Base-by-base conservation (phyloP, 2,113 vertebrate genomes). In the Oryzias curvinotus region DNA sequence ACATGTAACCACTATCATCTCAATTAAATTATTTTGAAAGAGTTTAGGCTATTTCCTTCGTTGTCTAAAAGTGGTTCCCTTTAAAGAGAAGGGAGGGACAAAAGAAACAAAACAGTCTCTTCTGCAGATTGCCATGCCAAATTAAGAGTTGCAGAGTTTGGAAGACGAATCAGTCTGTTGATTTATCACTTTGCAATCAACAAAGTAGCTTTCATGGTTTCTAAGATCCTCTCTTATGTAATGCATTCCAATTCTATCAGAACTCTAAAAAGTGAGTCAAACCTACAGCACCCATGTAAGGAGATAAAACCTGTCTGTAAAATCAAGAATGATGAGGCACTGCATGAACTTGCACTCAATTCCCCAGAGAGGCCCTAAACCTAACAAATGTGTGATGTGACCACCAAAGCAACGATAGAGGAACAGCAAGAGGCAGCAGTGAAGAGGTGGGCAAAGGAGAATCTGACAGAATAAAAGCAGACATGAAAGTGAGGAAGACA, bases 361-460 rank as follows among this genome's bases (percentile, higher is more conserved):
- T 71, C 65, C 49, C 48, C 1, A 58, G 49, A 73, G 49, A 71
- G 23, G 17, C 14, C 59, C 65, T 71, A 25, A 23, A 54, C 62
- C 62, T 62, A 53, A 70, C 36, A 68, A 78, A 80, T 59, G 70
- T 85, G 79, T 83, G 84, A 87, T 78, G 70, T 76, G 85, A 85
- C 77, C 84, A 84, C 74, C 74, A 84, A 91, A 79, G 85, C 73
- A 77, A 73, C 77, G 83, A 88, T 79, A 79, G 55, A 87, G 70
- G 62, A 70, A 57, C 73, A 83, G 81, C 74, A 57, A 69, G 72
- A 18, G 74, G 55, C 56, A 53, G 58, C 47, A 66, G 46, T 10
- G 47, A 68, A 62, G 18, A 44, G 17, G 44, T 36, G 6, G 12
- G 14, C 51, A 17, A 44, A 56, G 48, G 45, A 41, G 8, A 58